phyloP scores from a whole-genome alignment of 2,113 vertebrate genomes.

The Calonectris borealis region DNA sequence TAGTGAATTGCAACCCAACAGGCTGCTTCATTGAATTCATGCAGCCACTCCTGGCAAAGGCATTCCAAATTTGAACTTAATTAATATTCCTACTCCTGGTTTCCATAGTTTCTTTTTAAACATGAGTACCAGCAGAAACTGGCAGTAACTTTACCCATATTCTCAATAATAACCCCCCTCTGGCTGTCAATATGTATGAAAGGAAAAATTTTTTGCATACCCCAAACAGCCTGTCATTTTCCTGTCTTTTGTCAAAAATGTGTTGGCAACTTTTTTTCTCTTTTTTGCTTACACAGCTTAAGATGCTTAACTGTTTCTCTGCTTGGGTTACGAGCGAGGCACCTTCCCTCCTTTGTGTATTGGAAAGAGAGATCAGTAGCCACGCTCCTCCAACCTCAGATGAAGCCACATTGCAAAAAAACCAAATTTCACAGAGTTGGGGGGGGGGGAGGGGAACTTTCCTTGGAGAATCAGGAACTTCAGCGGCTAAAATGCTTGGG shows the following conservation, averaged over 20 bases:
- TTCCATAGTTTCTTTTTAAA: slow-evolving; percentile 90
- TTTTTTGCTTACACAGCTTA: slow-evolving; percentile 39
- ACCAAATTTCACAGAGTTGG: background rate
- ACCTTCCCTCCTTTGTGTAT: background rate
- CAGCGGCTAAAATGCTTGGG: background rate
- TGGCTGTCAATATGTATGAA: slow-evolving; percentile 76
- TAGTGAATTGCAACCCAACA: slow-evolving; percentile 79
- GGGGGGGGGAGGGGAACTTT: background rate
- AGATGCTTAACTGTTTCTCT: slow-evolving; percentile 60
- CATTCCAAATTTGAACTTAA: slow-evolving; percentile 86
- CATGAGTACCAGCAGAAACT: slow-evolving; percentile 76
- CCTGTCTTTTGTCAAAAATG: slow-evolving; percentile 73
- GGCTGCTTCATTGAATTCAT: slow-evolving; percentile 80
- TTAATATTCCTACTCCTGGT: slow-evolving; percentile 84
- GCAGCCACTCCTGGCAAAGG: slow-evolving; percentile 77
- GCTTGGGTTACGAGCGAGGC: background rate
- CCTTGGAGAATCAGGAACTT: background rate
- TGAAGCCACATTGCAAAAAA: background rate
- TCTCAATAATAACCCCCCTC: slow-evolving; percentile 83
- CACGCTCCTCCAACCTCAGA: background rate
- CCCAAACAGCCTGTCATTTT: slow-evolving; percentile 70
- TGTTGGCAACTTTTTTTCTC: slow-evolving; percentile 25
- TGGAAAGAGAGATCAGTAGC: background rate
- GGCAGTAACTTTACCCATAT: slow-evolving; percentile 82
- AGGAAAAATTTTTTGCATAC: slow-evolving; percentile 72